Conservation (phyloP, 2,113 vertebrate genomes). For the Dromas ardeola region DNA sequence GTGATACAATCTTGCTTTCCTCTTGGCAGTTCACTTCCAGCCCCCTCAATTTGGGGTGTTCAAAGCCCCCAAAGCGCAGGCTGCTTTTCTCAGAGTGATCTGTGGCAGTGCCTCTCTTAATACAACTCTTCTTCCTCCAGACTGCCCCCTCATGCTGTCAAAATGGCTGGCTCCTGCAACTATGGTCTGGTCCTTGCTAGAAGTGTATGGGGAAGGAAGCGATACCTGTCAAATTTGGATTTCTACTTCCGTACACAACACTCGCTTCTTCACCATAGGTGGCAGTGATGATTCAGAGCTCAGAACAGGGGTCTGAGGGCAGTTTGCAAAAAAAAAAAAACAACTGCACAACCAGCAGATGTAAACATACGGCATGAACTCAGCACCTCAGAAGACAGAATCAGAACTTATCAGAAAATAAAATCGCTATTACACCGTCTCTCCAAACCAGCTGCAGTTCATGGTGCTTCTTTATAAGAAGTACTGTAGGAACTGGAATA, state of each 20-base stretch:
- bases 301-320: not conserved
- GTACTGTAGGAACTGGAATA: not conserved
- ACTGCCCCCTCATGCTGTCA: not conserved
- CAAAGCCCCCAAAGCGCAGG: rapidly evolving
- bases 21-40: not conserved
- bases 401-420: not conserved
- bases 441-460: not conserved
- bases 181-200: not conserved
- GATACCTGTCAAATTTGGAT: not conserved
- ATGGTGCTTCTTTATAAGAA: not conserved
- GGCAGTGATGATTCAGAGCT: not conserved
- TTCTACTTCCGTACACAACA: not conserved
- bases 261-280: not conserved
- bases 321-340: not conserved
- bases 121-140: not conserved
- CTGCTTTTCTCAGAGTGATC: not conserved
- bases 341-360: not conserved
- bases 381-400: not conserved
- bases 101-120: not conserved
- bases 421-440: not conserved
- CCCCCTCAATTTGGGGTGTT: not conserved
- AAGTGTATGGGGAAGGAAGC: not conserved
- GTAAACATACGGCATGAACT: not conserved
- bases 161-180: not conserved
- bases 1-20: not conserved